Percentiles rank a stretch among this genome's conserved stretches.
Conservation (phyloP, 1,140 invertebrate genomes). For the Drosophila chauvacae region DNA sequence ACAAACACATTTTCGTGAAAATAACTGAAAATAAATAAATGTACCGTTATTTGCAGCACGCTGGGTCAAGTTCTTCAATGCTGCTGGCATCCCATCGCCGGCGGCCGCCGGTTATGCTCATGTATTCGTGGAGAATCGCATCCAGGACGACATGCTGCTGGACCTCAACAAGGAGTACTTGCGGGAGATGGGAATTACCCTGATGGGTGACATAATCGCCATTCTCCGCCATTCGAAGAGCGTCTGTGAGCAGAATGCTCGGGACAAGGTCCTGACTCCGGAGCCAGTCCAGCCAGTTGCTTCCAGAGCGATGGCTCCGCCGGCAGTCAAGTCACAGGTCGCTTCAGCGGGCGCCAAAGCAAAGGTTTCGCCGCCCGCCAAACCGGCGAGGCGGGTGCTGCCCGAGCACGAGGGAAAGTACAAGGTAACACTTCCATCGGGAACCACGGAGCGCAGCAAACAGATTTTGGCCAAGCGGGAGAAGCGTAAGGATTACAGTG, state of each 20-base stretch:
- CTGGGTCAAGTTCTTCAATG: constrained; percentile 92
- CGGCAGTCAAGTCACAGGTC: constrained; percentile 22
- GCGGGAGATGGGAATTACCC: constrained; percentile 92
- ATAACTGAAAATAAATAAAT: neutral
- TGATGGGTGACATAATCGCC: constrained; percentile 93
- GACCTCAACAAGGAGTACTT: constrained; percentile 93
- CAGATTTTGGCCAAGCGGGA: constrained; percentile 84
- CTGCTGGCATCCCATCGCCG: constrained; percentile 90
- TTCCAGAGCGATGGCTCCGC: constrained; percentile 82
- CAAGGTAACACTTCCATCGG: constrained; percentile 85
- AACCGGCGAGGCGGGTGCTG: constrained; percentile 85
- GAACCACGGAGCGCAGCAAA: constrained; percentile 84
- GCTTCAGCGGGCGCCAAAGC: constrained; percentile 2
- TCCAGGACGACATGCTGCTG: constrained; percentile 91
- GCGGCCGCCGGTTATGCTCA: constrained; percentile 92
- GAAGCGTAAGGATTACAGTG: constrained; percentile 54
- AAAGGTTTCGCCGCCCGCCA: constrained; percentile 49
- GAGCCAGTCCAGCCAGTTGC: constrained; percentile 53
- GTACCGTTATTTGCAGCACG: constrained; percentile 44
- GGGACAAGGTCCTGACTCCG: constrained; percentile 86
- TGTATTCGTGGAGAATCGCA: constrained; percentile 93
- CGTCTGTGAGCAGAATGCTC: constrained; percentile 88
- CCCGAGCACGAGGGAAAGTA: constrained; percentile 86
- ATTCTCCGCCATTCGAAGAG: constrained; percentile 92
- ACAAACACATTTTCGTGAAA: neutral